Evolutionary conservation across 2,113 vertebrate genomes (phyloP).

Genomic region (Plecotus auritus): DNA sequence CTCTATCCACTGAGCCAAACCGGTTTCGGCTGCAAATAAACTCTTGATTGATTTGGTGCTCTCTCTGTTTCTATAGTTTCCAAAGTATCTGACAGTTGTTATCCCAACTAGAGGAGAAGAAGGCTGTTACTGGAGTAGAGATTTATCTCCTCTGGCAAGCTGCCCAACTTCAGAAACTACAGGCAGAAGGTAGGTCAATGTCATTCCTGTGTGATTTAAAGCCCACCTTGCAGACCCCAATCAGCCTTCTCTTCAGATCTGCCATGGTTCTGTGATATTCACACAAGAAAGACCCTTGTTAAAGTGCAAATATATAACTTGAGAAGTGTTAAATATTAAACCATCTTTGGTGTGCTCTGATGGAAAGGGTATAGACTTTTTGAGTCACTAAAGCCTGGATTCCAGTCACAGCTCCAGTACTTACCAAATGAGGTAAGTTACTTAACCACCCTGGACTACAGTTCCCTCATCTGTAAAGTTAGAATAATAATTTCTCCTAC

Average conservation of each 20-base stretch:
- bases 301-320: slow-evolving; percentile 50
- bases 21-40: slow-evolving; percentile 72
- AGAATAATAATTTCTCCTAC: not conserved
- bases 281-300: slow-evolving; percentile 54
- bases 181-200: slow-evolving; percentile 2
- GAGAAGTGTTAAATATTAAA: slow-evolving; percentile 64
- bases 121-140: not conserved
- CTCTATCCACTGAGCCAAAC: too few species aligned
- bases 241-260: slow-evolving; percentile 32
- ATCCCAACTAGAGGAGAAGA: slow-evolving; percentile 33
- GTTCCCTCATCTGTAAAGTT: slow-evolving; percentile 19
- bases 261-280: slow-evolving; percentile 54
- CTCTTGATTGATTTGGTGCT: slow-evolving; percentile 30
- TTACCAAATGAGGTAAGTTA: slow-evolving; percentile 24
- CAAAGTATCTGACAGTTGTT: slow-evolving; percentile 44
- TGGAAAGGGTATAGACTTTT: slow-evolving; percentile 20
- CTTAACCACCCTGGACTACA: not conserved
- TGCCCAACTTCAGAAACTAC: slow-evolving; percentile 28
- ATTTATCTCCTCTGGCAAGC: slow-evolving; percentile 48
- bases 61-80: slow-evolving; percentile 50
- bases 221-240: not conserved
- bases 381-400: not conserved
- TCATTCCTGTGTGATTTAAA: slow-evolving; percentile 43
- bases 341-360: slow-evolving; percentile 28
- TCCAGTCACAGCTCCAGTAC: not conserved